Evolutionary conservation across 2,888 invertebrate genomes (phyloP).

Genomic region (Campoplex capitator): DNA sequence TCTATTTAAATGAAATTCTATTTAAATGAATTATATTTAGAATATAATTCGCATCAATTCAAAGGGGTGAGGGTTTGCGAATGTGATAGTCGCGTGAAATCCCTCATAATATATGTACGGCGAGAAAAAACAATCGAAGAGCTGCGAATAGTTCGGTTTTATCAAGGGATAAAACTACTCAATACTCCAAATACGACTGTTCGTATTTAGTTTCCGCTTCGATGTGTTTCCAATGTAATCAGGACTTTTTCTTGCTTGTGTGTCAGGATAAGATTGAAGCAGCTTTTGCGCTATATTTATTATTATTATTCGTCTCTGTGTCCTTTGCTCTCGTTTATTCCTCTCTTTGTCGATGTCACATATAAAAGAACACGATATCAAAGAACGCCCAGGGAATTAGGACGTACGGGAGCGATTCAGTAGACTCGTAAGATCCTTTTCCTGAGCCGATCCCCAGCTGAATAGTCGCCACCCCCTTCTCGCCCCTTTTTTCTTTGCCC

Average conservation of each 20-base stretch:
- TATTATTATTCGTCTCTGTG: conserved; percentile 75
- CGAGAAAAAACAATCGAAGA: too few relatives aligned
- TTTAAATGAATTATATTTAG: too few relatives aligned
- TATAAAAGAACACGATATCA: conserved; percentile 73
- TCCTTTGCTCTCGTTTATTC: background rate
- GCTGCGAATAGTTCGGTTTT: too few relatives aligned
- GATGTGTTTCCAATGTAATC: background rate
- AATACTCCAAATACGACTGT: too few relatives aligned
- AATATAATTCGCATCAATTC: too few relatives aligned
- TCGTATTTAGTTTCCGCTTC: too few relatives aligned
- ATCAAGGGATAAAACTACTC: too few relatives aligned
- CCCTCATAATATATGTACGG: too few relatives aligned
- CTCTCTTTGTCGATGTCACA: conserved; percentile 71
- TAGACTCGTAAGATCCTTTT: conserved; percentile 75
- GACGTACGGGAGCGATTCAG: conserved; percentile 61
- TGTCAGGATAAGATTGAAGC: background rate
- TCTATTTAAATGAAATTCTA: too few relatives aligned
- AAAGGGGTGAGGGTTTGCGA: too few relatives aligned
- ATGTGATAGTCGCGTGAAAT: too few relatives aligned
- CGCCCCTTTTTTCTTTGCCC: background rate
- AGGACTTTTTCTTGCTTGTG: background rate
- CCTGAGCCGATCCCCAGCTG: conserved; percentile 74
- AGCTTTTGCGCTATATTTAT: background rate
- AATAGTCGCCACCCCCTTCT: conserved; percentile 67
- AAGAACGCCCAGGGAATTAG: conserved; percentile 77